Percentiles rank a stretch among this genome's conserved stretches.
These are phyloP conservation scores for Porites rus DNA, from an alignment of 92 coral and sea anemone genomes.

Conservation along the genomic window DNA sequence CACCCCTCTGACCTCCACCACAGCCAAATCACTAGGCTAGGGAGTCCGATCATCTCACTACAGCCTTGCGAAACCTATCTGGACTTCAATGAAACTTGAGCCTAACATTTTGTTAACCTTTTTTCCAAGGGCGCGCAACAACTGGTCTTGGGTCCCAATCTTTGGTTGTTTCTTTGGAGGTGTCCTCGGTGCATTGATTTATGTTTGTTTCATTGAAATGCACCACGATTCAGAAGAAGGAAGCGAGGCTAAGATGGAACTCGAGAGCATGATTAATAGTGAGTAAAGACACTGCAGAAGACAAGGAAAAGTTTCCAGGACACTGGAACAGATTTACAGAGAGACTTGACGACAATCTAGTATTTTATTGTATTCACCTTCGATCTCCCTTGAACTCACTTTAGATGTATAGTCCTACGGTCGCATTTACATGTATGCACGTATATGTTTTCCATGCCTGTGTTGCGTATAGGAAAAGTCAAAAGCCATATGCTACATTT, in stretches of 20 bases:
- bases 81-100: no score
- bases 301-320: background rate
- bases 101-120: background rate
- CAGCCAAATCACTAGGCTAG: background rate
- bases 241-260: background rate
- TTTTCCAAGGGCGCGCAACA: constrained; percentile 58
- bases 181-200: constrained; percentile 63
- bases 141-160: constrained; percentile 90
- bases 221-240: constrained; percentile 41
- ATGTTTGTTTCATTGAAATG: constrained; percentile 63
- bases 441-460: no score
- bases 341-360: background rate
- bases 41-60: background rate
- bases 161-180: constrained; percentile 69
- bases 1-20: no score
- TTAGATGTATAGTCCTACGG: no score
- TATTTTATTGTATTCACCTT: background rate
- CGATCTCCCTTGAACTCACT: no score
- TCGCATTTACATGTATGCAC: no score
- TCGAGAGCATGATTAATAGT: constrained; percentile 22
- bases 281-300: background rate
- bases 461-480: no score
- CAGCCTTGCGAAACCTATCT: no score
- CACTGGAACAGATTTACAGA: background rate
- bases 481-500: no score